phyloP scores from a whole-genome alignment of 2,797 vertebrate genomes.

The Pteropus rufus region DNA sequence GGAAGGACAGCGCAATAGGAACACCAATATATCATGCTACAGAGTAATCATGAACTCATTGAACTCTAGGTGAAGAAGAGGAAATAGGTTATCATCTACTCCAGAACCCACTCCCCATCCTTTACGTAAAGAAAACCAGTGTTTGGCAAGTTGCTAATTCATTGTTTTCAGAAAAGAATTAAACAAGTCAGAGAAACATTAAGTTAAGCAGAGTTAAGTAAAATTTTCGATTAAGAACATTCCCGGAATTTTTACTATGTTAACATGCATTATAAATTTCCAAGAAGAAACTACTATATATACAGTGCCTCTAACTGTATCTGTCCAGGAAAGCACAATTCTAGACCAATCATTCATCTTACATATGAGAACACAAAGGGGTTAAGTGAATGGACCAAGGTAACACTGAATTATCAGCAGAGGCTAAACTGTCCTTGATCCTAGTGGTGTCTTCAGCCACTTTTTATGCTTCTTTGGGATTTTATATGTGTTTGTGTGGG shows the following conservation, averaged over 20 bases:
- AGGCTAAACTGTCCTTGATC: neutral
- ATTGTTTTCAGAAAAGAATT: neutral
- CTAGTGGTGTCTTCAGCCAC: neutral
- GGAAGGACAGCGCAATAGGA: neutral
- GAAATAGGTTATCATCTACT: neutral
- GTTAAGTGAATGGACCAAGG: neutral
- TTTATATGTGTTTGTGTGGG: neutral
- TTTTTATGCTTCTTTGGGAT: neutral
- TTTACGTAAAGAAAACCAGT: neutral
- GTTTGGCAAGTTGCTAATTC: neutral
- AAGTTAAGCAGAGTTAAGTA: neutral
- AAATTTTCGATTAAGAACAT: neutral
- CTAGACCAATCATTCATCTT: neutral
- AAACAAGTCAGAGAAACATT: neutral
- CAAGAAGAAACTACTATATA: neutral
- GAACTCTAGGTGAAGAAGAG: neutral
- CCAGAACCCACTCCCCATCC: neutral
- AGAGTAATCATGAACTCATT: neutral
- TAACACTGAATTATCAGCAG: neutral
- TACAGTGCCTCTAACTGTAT: neutral
- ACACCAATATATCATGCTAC: neutral
- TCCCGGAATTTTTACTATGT: neutral
- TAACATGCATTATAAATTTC: neutral
- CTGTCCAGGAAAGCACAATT: neutral
- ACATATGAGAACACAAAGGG: neutral